Evolutionary conservation across 2,888 invertebrate genomes (phyloP).

Genomic region (Ochropleura leucogaster): DNA sequence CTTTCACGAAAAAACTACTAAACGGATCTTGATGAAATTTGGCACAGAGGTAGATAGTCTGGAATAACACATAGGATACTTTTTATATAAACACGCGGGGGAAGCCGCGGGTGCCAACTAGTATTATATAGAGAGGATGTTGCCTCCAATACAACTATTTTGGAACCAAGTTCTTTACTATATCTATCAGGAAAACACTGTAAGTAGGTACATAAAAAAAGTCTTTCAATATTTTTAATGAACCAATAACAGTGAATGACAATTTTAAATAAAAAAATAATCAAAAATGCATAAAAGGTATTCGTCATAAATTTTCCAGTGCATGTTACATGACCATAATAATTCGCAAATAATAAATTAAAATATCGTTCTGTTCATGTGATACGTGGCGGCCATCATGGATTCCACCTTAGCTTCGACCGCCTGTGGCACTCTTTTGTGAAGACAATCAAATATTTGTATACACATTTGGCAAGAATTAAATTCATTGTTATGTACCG

Average conservation of each 20-base stretch:
- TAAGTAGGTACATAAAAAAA: background rate
- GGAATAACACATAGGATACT: too few species aligned
- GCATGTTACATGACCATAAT: slow-evolving; percentile 32
- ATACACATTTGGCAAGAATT: slow-evolving; percentile 61
- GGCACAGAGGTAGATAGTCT: too few species aligned
- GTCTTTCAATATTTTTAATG: background rate
- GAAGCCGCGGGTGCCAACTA: too few species aligned
- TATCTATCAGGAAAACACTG: background rate
- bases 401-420: slow-evolving; percentile 41
- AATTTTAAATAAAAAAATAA: background rate
- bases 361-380: slow-evolving; percentile 44
- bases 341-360: slow-evolving; percentile 41
- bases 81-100: too few species aligned
- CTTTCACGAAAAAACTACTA: too few species aligned
- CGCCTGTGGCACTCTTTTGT: slow-evolving; percentile 38
- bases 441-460: slow-evolving; percentile 64
- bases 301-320: slow-evolving; percentile 22
- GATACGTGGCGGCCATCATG: slow-evolving; percentile 57
- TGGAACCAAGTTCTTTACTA: background rate
- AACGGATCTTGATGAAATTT: too few species aligned
- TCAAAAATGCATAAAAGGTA: slow-evolving; percentile 14
- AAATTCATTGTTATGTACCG: slow-evolving; percentile 52
- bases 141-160: background rate
- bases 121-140: background rate
- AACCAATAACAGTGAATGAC: background rate